Conservation (phyloP, 2,888 invertebrate genomes). For the Macaria notata region DNA sequence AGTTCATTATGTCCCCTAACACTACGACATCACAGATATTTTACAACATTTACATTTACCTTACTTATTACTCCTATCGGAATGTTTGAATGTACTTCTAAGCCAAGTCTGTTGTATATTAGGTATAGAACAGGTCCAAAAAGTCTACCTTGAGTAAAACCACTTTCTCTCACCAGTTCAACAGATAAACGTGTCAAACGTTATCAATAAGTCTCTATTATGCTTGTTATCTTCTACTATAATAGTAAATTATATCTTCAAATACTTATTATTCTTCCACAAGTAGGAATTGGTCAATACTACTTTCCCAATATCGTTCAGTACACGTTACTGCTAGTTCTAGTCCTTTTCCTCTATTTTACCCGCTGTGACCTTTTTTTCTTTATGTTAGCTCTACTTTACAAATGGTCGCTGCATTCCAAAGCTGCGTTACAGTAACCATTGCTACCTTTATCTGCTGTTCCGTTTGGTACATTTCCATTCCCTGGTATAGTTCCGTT, state of each 20-base stretch:
- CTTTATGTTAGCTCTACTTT: slow-evolving; percentile 27
- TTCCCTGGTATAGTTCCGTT: slow-evolving; percentile 35
- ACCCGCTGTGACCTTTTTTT: slow-evolving; percentile 9
- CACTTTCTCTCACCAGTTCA: too few species aligned
- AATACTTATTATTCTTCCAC: background rate
- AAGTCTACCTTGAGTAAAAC: slow-evolving; percentile 1
- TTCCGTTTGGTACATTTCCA: slow-evolving; percentile 25
- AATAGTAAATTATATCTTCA: background rate
- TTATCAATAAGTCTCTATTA: too few species aligned
- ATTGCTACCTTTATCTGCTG: slow-evolving; percentile 46
- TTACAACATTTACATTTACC: slow-evolving; percentile 36
- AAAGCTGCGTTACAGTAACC: slow-evolving; percentile 73
- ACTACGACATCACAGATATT: slow-evolving; percentile 62
- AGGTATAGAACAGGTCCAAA: background rate
- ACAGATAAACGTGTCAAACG: too few species aligned
- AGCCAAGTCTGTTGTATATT: background rate
- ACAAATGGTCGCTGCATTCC: slow-evolving; percentile 74
- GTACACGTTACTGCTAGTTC: background rate
- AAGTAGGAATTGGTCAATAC: slow-evolving; percentile 3
- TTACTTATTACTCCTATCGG: slow-evolving; percentile 24
- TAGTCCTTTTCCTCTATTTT: background rate
- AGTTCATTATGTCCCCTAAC: slow-evolving; percentile 23
- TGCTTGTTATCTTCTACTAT: too few species aligned
- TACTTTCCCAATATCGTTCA: background rate
- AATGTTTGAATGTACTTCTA: slow-evolving; percentile 25